These are phyloP conservation scores for Mirounga angustirostris DNA, from an alignment of 2,113 vertebrate species.

Conservation along the genomic window DNA sequence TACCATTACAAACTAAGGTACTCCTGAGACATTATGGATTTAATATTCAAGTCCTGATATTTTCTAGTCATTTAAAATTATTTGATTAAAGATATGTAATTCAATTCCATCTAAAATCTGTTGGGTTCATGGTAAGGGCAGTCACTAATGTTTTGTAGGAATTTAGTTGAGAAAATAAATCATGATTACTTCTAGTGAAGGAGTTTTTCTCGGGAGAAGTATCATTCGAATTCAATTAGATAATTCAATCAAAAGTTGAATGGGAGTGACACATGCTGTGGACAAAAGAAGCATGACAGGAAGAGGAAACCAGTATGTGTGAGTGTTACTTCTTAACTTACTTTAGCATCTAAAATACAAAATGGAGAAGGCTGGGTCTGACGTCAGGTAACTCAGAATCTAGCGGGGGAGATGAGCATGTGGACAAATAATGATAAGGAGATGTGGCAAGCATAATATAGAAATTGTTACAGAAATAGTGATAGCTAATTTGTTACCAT, in stretches of 20 bases:
- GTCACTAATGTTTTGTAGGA: not conserved
- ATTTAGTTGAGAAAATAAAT: not conserved
- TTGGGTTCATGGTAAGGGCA: not conserved
- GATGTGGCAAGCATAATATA: not conserved
- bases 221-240: not conserved
- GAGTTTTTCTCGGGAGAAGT: not conserved
- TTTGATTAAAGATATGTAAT: not conserved
- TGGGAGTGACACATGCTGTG: not conserved
- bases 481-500: not conserved
- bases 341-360: not conserved
- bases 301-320: not conserved
- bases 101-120: not conserved
- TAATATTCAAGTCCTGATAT: not conserved
- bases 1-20: not conserved
- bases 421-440: not conserved
- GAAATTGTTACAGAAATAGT: not conserved
- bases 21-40: not conserved
- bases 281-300: not conserved
- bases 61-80: not conserved
- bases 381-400: not conserved
- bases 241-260: not conserved
- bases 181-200: not conserved
- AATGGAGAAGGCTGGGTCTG: not conserved
- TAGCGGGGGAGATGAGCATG: not conserved
- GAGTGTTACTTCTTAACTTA: not conserved